Conservation (phyloP, 2,888 invertebrate genomes). For the Parnassius mnemosyne region DNA sequence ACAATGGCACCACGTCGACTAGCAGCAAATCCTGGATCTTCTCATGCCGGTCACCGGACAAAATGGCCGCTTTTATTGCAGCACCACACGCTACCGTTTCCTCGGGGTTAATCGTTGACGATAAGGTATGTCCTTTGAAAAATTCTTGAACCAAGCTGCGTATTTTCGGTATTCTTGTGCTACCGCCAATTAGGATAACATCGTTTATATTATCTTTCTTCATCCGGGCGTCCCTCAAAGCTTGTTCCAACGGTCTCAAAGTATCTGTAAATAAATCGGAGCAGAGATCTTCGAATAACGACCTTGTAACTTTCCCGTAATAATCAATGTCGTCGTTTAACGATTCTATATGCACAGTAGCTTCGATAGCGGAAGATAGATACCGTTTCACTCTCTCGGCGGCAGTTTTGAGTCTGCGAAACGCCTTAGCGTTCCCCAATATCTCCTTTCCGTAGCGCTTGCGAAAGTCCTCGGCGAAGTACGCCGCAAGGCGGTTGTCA, state of each 20-base stretch:
- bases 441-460: slow-evolving; percentile 50
- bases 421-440: slow-evolving; percentile 38
- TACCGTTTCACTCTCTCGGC: slow-evolving; percentile 55
- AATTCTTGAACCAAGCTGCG: slow-evolving; percentile 47
- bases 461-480: slow-evolving; percentile 57
- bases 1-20: slow-evolving; percentile 60
- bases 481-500: slow-evolving; percentile 59
- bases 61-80: slow-evolving; percentile 60
- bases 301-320: slow-evolving; percentile 45
- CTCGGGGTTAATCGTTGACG: slow-evolving; percentile 56
- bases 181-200: slow-evolving; percentile 59
- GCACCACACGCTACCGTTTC: slow-evolving; percentile 65
- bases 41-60: slow-evolving; percentile 45
- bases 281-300: slow-evolving; percentile 59
- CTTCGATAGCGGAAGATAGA: slow-evolving; percentile 49
- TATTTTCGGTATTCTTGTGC: slow-evolving; percentile 63
- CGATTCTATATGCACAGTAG: slow-evolving; percentile 48
- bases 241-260: slow-evolving; percentile 45
- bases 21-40: slow-evolving; percentile 47
- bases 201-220: slow-evolving; percentile 49
- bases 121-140: slow-evolving; percentile 47
- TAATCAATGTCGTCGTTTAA: slow-evolving; percentile 55
- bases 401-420: slow-evolving; percentile 50
- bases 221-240: slow-evolving; percentile 49
- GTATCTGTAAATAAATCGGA: slow-evolving; percentile 62